Percentiles rank a stretch among this genome's conserved stretches.
These are phyloP conservation scores for Brachystomella parvula DNA, from an alignment of 1,140 invertebrate genomes.

Conservation along the genomic window DNA sequence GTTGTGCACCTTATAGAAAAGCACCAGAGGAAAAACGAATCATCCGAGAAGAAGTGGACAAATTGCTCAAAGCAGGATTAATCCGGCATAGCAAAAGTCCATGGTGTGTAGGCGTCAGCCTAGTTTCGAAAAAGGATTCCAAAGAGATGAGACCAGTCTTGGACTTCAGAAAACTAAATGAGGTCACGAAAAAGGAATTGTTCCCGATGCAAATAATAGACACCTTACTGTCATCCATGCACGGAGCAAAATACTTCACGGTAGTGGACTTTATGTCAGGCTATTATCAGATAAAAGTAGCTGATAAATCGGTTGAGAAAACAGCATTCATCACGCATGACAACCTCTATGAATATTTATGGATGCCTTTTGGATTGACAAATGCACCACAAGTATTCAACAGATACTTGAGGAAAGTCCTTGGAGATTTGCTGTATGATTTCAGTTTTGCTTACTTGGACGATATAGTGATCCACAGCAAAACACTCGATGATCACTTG, in stretches of 20 bases:
- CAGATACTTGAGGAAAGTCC: not conserved
- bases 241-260: not conserved
- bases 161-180: not conserved
- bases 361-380: not conserved
- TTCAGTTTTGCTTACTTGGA: not conserved
- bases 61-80: not conserved
- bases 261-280: not conserved
- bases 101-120: not conserved
- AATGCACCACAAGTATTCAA: not conserved
- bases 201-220: not conserved
- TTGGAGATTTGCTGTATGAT: not conserved
- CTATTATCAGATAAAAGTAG: not conserved
- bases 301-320: not conserved
- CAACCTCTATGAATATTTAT: not conserved
- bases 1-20: slow-evolving; percentile 1
- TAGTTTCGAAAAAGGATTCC: not conserved
- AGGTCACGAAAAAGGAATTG: not conserved
- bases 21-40: not conserved
- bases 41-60: not conserved
- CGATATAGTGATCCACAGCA: not conserved
- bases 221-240: not conserved
- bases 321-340: not conserved
- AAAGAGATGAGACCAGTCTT: not conserved
- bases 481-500: not conserved
- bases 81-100: not conserved